Evolutionary conservation across 64 coral and sea anemone genomes (phyloP).

Genomic region (Pocillopora verrucosa): DNA sequence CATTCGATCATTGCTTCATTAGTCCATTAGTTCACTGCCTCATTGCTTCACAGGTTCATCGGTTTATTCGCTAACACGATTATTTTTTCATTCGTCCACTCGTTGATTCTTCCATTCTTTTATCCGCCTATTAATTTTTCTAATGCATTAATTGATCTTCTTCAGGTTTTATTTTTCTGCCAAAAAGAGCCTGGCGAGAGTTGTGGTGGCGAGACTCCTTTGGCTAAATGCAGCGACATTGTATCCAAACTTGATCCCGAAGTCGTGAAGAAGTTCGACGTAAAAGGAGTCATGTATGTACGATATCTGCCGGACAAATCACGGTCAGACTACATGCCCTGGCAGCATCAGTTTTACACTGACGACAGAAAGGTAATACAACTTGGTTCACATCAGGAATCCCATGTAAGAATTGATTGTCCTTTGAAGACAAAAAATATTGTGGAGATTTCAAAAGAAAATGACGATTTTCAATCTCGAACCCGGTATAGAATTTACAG

Average conservation of each 20-base stretch:
- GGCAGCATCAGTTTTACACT: slow-evolving; percentile 34
- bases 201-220: slow-evolving; percentile 36
- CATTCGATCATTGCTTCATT: no score
- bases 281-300: slow-evolving; percentile 39
- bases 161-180: slow-evolving; percentile 39
- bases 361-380: slow-evolving; percentile 25
- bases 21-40: no score
- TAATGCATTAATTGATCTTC: neutral
- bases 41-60: no score
- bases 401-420: neutral
- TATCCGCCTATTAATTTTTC: neutral
- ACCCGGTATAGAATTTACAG: no score
- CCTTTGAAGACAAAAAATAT: neutral
- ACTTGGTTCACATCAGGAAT: neutral
- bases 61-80: no score
- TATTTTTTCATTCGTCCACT: no score
- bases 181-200: slow-evolving; percentile 27
- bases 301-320: slow-evolving; percentile 35
- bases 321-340: slow-evolving; percentile 15
- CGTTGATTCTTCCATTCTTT: neutral
- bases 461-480: neutral
- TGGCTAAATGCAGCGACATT: slow-evolving; percentile 35
- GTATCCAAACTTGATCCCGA: slow-evolving; percentile 42
- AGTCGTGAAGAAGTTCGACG: slow-evolving; percentile 45
- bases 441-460: neutral